Evolutionary conservation across 1,140 invertebrate genomes (phyloP).

Genomic region (Zaprionus davidi): DNA sequence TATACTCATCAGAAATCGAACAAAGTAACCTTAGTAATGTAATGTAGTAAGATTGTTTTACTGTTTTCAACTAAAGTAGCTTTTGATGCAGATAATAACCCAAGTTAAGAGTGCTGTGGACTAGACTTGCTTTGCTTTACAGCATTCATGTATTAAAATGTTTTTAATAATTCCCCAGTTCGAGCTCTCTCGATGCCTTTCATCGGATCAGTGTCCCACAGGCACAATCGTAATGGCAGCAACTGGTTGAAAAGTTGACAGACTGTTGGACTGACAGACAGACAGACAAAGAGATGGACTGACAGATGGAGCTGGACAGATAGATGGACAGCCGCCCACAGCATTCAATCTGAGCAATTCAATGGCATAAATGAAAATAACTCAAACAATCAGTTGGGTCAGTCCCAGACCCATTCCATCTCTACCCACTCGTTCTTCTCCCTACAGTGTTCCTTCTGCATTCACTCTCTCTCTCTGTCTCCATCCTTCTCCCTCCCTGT

Average conservation of each 20-base stretch:
- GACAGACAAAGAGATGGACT: background rate
- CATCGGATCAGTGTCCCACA: slow-evolving; percentile 2
- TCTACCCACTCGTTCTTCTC: background rate
- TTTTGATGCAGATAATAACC: too few relatives aligned
- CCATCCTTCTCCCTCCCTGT: background rate
- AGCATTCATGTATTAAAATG: too few relatives aligned
- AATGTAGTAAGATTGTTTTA: too few relatives aligned
- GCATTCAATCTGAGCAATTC: slow-evolving; percentile 55
- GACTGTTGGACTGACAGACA: background rate
- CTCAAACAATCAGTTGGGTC: slow-evolving; percentile 29
- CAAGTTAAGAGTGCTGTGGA: too few relatives aligned
- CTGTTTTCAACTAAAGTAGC: too few relatives aligned
- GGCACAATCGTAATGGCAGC: slow-evolving; percentile 3
- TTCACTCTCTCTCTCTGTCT: background rate
- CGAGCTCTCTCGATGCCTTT: background rate
- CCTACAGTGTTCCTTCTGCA: background rate
- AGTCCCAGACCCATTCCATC: background rate
- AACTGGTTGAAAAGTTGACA: slow-evolving; percentile 1
- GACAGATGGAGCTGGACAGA: background rate
- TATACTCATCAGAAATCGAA: too few relatives aligned
- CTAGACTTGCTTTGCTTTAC: too few relatives aligned
- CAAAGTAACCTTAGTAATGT: too few relatives aligned
- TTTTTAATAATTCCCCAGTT: background rate
- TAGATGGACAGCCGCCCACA: slow-evolving; percentile 14
- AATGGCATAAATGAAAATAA: slow-evolving; percentile 49